phyloP scores from a whole-genome alignment of 2,797 vertebrate species.

The Brachymystax lenok region DNA sequence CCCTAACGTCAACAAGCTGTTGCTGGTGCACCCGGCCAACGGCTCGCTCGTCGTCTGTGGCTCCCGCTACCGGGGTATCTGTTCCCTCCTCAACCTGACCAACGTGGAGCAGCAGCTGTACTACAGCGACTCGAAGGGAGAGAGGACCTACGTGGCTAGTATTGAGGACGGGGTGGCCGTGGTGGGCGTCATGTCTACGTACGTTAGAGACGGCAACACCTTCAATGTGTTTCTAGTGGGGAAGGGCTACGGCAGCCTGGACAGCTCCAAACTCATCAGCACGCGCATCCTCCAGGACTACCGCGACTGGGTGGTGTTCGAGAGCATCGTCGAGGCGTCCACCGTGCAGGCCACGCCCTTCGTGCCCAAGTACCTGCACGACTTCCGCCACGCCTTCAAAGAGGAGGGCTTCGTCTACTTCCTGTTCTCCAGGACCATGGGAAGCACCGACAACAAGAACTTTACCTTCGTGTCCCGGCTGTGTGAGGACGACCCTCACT shows the following conservation, averaged over 20 bases:
- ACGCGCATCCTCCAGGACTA: conserved; percentile 88
- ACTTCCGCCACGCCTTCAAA: conserved; percentile 90
- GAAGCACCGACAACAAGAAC: conserved; percentile 81
- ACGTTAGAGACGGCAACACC: conserved; percentile 25
- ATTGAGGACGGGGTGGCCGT: conserved; percentile 89
- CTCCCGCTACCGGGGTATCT: conserved; percentile 93
- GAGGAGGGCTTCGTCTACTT: conserved; percentile 87
- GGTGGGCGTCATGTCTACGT: conserved; percentile 88
- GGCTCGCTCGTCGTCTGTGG: conserved; percentile 88
- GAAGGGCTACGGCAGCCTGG: conserved; percentile 88
- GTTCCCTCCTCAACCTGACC: conserved; percentile 84
- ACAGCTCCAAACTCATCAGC: conserved; percentile 93
- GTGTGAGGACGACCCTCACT: conserved; percentile 85
- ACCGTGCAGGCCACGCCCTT: conserved; percentile 88
- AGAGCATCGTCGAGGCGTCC: conserved; percentile 89
- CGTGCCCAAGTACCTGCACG: conserved; percentile 82
- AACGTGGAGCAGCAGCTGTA: conserved; percentile 82
- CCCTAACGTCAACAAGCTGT: conserved; percentile 89
- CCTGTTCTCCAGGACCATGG: conserved; percentile 87
- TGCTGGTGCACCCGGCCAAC: conserved; percentile 81
- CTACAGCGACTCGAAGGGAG: conserved; percentile 88
- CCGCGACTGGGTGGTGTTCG: conserved; percentile 86
- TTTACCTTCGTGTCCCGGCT: conserved; percentile 88
- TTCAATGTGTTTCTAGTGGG: conserved; percentile 90
- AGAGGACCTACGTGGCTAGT: conserved; percentile 95